phyloP scores from a whole-genome alignment of 2,113 vertebrate genomes.

The Vireo altiloquus region DNA sequence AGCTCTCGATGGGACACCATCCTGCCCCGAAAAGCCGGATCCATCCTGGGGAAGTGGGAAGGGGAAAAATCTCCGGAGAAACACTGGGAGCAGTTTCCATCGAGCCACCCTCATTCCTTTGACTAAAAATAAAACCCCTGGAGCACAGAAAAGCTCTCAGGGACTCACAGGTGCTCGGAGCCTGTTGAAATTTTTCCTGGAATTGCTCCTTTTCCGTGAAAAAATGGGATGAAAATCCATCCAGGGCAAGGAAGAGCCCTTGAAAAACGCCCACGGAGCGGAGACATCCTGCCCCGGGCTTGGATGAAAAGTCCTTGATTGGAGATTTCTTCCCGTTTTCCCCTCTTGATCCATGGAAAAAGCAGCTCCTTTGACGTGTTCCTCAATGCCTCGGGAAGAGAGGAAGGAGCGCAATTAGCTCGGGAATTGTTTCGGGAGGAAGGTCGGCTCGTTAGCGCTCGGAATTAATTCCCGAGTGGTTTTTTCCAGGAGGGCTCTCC shows the following conservation, averaged over 20 bases:
- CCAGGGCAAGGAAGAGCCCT: neutral
- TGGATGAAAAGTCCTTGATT: neutral
- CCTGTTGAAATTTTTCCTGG: neutral
- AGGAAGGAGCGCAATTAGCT: neutral
- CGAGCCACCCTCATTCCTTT: neutral
- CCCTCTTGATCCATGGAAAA: neutral
- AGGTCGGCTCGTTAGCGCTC: neutral
- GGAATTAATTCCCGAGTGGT: neutral
- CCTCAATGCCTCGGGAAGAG: neutral
- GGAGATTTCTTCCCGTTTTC: neutral
- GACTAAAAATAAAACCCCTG: neutral
- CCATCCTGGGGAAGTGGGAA: accelerated
- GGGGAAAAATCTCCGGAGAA: neutral
- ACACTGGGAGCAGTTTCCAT: accelerated
- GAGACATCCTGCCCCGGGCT: neutral
- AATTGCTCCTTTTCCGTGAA: neutral
- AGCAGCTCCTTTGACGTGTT: neutral
- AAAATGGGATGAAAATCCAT: neutral
- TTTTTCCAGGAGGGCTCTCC: neutral
- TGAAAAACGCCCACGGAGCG: neutral
- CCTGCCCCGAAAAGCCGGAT: neutral
- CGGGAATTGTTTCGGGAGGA: neutral
- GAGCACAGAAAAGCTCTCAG: neutral
- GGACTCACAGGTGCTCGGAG: neutral
- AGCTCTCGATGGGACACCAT: accelerated